Evolutionary conservation across 2,113 vertebrate genomes (phyloP).

Genomic region (Probosciger aterrimus): DNA sequence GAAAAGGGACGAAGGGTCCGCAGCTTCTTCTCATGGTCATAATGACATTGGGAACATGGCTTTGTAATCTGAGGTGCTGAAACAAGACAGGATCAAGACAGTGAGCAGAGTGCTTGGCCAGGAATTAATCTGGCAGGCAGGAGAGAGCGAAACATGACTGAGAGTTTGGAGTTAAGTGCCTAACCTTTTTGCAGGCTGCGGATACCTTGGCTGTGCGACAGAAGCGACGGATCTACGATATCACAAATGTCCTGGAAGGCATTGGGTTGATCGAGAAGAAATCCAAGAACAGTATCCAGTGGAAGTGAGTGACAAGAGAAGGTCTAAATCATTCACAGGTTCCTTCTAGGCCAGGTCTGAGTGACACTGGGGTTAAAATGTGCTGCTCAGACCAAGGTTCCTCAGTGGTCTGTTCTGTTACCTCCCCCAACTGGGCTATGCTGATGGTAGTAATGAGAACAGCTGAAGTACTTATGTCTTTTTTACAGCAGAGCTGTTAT

Average conservation of each 20-base stretch:
- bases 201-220: slow-evolving; percentile 96
- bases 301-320: slow-evolving; percentile 87
- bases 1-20: neutral
- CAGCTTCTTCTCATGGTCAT: neutral
- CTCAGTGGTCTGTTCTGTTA: too few species aligned
- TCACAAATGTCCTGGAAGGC: slow-evolving; percentile 97
- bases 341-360: neutral
- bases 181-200: slow-evolving; percentile 81
- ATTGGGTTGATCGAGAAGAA: slow-evolving; percentile 98
- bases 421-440: neutral
- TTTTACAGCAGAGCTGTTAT: neutral
- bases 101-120: neutral
- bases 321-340: neutral
- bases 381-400: neutral
- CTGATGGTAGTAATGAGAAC: neutral
- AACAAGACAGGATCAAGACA: neutral
- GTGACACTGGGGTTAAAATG: neutral
- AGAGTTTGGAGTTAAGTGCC: neutral
- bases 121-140: neutral
- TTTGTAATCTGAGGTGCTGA: neutral
- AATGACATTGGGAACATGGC: neutral
- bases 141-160: neutral
- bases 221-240: slow-evolving; percentile 97
- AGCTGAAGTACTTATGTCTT: rapidly evolving
- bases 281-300: slow-evolving; percentile 99